These are phyloP conservation scores for Leptinotarsa lineolata DNA, from an alignment of 1,140 invertebrate genomes.

Conservation along the genomic window DNA sequence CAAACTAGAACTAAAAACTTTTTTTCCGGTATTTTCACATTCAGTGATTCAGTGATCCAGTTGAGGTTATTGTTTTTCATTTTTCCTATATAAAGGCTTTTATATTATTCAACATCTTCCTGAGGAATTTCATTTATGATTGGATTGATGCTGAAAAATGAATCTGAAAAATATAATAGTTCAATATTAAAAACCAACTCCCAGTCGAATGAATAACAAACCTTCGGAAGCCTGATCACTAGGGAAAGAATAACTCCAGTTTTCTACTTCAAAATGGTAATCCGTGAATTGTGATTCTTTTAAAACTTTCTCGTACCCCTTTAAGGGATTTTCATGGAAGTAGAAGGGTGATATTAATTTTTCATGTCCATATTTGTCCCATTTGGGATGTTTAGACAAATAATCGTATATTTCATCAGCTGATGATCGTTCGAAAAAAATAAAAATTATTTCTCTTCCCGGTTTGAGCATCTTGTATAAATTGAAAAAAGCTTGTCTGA, in stretches of 20 bases:
- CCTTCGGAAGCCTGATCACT: background rate
- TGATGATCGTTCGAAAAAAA: background rate
- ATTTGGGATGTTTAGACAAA: constrained; percentile 12
- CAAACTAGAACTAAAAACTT: background rate
- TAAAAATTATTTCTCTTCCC: background rate
- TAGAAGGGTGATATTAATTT: background rate
- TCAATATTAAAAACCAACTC: no score
- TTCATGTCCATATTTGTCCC: constrained; percentile 9
- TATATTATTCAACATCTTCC: background rate
- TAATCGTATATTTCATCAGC: background rate
- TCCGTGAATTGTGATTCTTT: background rate
- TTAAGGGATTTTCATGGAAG: background rate
- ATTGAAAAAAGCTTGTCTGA: background rate
- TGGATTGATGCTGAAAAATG: background rate
- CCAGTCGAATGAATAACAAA: background rate
- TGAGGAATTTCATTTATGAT: background rate
- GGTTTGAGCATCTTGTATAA: background rate
- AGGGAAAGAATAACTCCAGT: background rate
- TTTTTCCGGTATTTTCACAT: constrained; percentile 1
- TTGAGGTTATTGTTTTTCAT: background rate
- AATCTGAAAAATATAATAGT: background rate
- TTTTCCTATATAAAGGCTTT: background rate
- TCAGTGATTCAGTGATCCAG: background rate
- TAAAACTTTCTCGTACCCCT: background rate
- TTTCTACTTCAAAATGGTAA: background rate